Percentiles rank a stretch among this genome's conserved stretches.
phyloP scores from a whole-genome alignment of 2,113 vertebrate genomes.

The Psophia crepitans region DNA sequence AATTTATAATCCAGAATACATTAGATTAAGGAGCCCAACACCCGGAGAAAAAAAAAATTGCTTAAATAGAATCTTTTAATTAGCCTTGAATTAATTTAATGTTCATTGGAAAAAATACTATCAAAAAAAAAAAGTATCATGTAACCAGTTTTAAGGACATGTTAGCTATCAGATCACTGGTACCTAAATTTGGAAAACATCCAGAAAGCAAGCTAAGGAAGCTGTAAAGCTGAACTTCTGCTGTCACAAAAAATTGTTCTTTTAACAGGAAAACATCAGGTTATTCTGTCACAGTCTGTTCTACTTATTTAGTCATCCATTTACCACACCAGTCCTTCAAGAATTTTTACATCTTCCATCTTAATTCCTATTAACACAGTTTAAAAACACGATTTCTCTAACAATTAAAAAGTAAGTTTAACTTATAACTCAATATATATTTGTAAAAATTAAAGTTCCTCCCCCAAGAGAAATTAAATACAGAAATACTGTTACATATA shows the following conservation, averaged over 20 bases:
- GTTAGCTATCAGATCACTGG: background rate
- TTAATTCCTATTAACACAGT: background rate
- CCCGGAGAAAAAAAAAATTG: background rate
- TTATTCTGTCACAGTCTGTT: background rate
- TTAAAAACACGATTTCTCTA: background rate
- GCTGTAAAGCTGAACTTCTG: background rate
- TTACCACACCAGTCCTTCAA: background rate
- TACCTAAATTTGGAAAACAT: background rate
- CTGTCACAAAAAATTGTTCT: background rate
- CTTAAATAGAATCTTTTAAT: background rate
- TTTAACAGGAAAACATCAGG: background rate
- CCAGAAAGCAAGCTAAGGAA: background rate
- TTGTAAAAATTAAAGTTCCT: background rate
- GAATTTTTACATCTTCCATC: background rate
- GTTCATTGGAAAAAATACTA: background rate
- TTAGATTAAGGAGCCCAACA: background rate
- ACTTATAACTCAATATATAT: background rate
- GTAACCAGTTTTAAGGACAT: background rate
- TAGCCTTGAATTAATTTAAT: background rate
- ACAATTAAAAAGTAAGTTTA: background rate
- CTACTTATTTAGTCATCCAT: background rate
- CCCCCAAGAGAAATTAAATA: background rate
- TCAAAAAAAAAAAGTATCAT: background rate
- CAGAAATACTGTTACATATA: background rate
- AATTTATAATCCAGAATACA: background rate